Conservation (phyloP, 2,113 vertebrate species). For the Clarias batrachus region DNA sequence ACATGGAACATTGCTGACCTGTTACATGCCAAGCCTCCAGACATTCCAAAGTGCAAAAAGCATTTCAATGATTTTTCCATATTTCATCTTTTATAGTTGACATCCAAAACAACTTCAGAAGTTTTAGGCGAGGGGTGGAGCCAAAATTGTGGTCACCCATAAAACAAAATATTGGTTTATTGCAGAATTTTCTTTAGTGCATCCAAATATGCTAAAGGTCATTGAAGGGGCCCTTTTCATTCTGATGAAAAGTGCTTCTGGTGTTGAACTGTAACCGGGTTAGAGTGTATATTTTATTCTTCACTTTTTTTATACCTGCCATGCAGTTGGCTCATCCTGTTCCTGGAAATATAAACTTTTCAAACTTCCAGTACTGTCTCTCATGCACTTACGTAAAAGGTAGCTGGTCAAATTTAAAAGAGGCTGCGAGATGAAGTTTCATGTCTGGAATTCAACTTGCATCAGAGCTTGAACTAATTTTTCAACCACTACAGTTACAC, state of each 20-base stretch:
- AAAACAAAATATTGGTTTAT: slow-evolving; percentile 45
- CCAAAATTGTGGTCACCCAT: slow-evolving; percentile 49
- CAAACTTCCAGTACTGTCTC: neutral
- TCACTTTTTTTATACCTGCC: neutral
- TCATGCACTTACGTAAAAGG: neutral
- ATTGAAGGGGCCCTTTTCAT: slow-evolving; percentile 26
- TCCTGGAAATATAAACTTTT: slow-evolving; percentile 6
- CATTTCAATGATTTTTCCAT: slow-evolving; percentile 49
- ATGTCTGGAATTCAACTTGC: slow-evolving; percentile 32
- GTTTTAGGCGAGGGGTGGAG: slow-evolving; percentile 7
- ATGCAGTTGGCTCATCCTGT: neutral
- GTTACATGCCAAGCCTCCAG: slow-evolving; percentile 36
- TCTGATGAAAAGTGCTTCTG: slow-evolving; percentile 28
- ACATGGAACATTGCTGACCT: slow-evolving; percentile 43
- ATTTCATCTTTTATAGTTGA: slow-evolving; percentile 41
- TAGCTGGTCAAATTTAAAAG: slow-evolving; percentile 18
- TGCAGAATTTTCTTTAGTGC: slow-evolving; percentile 38
- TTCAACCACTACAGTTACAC: slow-evolving; percentile 33
- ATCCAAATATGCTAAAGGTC: slow-evolving; percentile 42
- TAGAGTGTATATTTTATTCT: neutral
- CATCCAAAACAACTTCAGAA: slow-evolving; percentile 50
- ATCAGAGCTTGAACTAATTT: slow-evolving; percentile 31
- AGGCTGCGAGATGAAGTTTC: neutral
- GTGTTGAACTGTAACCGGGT: slow-evolving; percentile 14
- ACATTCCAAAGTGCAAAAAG: slow-evolving; percentile 44